Percentiles rank a stretch among this genome's conserved stretches.
Conservation (phyloP, 2,888 invertebrate species). For the Chaetogeoica ovagalla region DNA sequence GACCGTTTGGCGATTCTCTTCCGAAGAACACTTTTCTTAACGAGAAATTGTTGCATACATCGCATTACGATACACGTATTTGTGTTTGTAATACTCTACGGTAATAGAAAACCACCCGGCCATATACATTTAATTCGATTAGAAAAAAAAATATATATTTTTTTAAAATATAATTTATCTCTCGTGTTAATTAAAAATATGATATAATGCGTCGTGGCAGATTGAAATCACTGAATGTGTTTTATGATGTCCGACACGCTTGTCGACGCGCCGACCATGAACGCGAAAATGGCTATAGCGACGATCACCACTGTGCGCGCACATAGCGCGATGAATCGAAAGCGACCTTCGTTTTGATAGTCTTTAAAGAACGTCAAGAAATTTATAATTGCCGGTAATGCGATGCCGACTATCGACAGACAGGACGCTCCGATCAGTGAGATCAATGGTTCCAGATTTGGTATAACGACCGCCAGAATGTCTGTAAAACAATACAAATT, state of each 20-base stretch:
- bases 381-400: conserved; percentile 88
- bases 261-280: conserved; percentile 72
- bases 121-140: too few species aligned
- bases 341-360: conserved; percentile 59
- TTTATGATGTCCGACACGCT: conserved; percentile 68
- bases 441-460: conserved; percentile 72
- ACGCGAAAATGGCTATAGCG: conserved; percentile 69
- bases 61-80: too few species aligned
- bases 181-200: too few species aligned
- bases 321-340: conserved; percentile 59
- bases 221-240: conserved; percentile 57
- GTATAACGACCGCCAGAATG: conserved; percentile 80
- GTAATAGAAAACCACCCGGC: too few species aligned
- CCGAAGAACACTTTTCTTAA: too few species aligned
- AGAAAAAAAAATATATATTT: too few species aligned
- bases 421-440: conserved; percentile 85
- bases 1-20: too few species aligned
- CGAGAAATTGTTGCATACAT: too few species aligned
- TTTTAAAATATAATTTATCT: too few species aligned
- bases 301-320: conserved; percentile 61
- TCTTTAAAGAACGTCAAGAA: conserved; percentile 79
- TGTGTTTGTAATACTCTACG: too few species aligned
- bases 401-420: conserved; percentile 82
- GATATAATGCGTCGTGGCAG: background rate
- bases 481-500: conserved; percentile 64